Conservation (phyloP, 1,140 invertebrate species). For the Stegodyphus dumicola region DNA sequence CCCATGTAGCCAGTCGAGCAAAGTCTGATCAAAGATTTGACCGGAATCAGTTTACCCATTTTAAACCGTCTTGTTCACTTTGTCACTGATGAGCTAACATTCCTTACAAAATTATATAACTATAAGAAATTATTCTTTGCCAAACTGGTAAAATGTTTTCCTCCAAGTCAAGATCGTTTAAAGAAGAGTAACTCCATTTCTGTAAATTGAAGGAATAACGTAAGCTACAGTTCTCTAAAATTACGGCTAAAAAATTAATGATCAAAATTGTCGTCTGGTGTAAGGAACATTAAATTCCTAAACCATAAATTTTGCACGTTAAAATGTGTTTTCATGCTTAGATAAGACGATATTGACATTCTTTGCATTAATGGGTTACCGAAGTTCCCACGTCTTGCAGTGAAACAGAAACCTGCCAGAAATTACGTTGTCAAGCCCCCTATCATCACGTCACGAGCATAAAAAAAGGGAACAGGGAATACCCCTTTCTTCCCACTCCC, state of each 20-base stretch:
- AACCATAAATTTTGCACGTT: background rate
- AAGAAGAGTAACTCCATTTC: no score
- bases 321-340: constrained; percentile 17
- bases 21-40: no score
- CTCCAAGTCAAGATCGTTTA: no score
- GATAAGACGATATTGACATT: constrained; percentile 35
- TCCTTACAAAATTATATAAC: no score
- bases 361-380: constrained; percentile 33
- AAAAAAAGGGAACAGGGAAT: background rate
- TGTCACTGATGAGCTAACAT: no score
- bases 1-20: no score
- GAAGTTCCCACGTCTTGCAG: constrained; percentile 18
- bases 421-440: constrained; percentile 59
- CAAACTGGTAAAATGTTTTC: no score
- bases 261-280: background rate
- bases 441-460: constrained; percentile 48
- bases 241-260: background rate
- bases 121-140: no score
- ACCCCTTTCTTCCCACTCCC: background rate
- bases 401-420: constrained; percentile 56
- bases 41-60: no score
- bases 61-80: no score
- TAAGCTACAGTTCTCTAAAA: no score
- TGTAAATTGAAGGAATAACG: no score
- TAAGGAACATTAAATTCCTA: background rate